phyloP scores from a whole-genome alignment of 2,888 invertebrate genomes.

The Tenthredo mesomela region DNA sequence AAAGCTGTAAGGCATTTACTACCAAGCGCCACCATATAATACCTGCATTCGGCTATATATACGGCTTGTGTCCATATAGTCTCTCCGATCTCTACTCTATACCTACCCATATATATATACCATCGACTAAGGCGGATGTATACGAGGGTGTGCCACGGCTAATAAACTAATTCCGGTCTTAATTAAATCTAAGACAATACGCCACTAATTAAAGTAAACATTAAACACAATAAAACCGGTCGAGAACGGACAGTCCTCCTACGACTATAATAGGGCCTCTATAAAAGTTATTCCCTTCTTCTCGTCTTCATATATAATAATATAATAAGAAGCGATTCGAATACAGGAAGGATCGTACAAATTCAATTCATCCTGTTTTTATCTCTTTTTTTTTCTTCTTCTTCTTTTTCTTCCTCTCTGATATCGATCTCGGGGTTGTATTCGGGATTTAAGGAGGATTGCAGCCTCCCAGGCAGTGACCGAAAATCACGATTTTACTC shows the following conservation, averaged over 20 bases:
- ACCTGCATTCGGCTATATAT: conserved; percentile 54
- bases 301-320: too few relatives aligned
- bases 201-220: conserved; percentile 74
- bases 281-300: conserved; percentile 10
- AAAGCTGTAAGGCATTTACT: conserved; percentile 71
- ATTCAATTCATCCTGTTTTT: not conserved
- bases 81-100: too few relatives aligned
- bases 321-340: not conserved
- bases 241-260: conserved; percentile 4
- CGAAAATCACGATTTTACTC: conserved; percentile 70
- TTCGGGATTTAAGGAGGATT: not conserved
- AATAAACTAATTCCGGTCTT: conserved; percentile 75
- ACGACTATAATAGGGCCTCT: not conserved
- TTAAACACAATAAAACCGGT: conserved; percentile 67
- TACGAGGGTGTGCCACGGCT: conserved; percentile 56
- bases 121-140: not conserved
- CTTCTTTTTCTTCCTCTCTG: not conserved
- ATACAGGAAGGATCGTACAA: not conserved
- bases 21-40: conserved; percentile 66
- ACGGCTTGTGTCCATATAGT: conserved; percentile 7
- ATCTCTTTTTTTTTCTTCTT: not conserved
- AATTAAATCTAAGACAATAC: conserved; percentile 74
- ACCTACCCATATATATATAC: not conserved
- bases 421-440: not conserved
- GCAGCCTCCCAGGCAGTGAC: conserved; percentile 71